Evolutionary conservation across 23 tunicate species (phyloP).

Genomic region (Styela clava): DNA sequence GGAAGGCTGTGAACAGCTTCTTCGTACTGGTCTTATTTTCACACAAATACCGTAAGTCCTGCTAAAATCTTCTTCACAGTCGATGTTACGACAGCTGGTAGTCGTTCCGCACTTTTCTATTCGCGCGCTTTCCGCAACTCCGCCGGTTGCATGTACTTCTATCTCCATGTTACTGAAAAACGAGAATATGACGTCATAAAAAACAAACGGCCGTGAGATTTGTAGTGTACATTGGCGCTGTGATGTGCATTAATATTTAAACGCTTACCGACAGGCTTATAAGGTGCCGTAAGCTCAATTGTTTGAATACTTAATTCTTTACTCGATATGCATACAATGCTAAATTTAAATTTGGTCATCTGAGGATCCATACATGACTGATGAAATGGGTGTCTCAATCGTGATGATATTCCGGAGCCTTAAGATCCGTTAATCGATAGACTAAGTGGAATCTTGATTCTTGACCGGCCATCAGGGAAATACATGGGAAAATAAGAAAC

Average conservation of each 20-base stretch:
- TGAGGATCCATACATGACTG: too few species aligned
- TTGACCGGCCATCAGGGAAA: not conserved
- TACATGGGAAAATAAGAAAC: not conserved
- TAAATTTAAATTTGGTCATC: too few species aligned
- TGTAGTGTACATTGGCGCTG: not conserved
- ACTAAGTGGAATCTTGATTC: not conserved
- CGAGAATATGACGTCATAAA: not conserved
- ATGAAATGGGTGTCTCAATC: not conserved
- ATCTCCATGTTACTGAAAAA: not conserved
- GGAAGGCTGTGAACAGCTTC: not conserved
- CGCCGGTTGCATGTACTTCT: not conserved
- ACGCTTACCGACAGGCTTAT: not conserved
- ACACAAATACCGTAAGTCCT: not conserved
- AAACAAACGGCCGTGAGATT: not conserved
- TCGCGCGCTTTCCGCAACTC: not conserved
- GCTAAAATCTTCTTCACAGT: not conserved
- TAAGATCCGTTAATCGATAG: not conserved
- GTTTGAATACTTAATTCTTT: not conserved
- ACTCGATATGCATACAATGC: too few species aligned
- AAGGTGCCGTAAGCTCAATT: too few species aligned
- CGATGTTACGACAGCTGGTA: not conserved
- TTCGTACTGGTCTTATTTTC: not conserved
- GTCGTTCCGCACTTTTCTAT: not conserved
- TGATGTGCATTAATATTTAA: not conserved
- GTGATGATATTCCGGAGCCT: not conserved